Conservation (phyloP, 2,113 vertebrate species). For the Hymenochirus boettgeri region DNA sequence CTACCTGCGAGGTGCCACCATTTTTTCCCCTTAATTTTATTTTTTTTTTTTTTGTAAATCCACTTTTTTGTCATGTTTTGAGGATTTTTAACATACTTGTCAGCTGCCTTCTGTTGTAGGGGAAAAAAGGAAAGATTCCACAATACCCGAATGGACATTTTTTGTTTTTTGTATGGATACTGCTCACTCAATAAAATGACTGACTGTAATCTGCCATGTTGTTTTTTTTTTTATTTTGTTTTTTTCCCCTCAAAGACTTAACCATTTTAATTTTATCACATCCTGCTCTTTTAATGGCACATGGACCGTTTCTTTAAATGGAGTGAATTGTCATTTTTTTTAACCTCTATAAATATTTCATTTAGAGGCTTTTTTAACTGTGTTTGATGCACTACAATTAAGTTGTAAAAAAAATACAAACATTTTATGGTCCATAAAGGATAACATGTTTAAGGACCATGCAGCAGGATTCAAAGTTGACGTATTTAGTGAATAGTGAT, state of each 20-base stretch:
- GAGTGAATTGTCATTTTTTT: conserved; percentile 55
- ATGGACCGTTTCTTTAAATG: conserved; percentile 51
- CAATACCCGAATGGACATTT: conserved; percentile 54
- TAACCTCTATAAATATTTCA: conserved; percentile 53
- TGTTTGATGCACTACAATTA: conserved; percentile 58
- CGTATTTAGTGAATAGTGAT: conserved; percentile 55
- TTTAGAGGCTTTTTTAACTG: conserved; percentile 56
- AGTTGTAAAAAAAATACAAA: conserved; percentile 53
- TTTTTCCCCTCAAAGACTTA: too few relatives aligned
- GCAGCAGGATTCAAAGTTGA: conserved; percentile 53
- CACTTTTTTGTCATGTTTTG: conserved; percentile 57
- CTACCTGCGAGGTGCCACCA: conserved; percentile 48
- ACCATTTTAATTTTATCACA: conserved; percentile 49
- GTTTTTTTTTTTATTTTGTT: conserved; percentile 46
- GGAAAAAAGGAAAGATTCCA: conserved; percentile 54
- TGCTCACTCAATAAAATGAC: conserved; percentile 52
- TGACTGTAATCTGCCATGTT: conserved; percentile 53
- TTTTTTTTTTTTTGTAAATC: conserved; percentile 68
- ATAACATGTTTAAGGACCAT: conserved; percentile 56
- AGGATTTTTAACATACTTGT: conserved; percentile 57
- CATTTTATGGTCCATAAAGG: conserved; percentile 50
- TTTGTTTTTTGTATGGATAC: conserved; percentile 43
- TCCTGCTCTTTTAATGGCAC: conserved; percentile 50
- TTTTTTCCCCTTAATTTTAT: too few relatives aligned
- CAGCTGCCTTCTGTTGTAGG: conserved; percentile 56